A percentile compares a stretch with the other conserved stretches of the same genome.
Conservation (phyloP, 2,797 vertebrate species). For the Hoplostethus atlanticus region DNA sequence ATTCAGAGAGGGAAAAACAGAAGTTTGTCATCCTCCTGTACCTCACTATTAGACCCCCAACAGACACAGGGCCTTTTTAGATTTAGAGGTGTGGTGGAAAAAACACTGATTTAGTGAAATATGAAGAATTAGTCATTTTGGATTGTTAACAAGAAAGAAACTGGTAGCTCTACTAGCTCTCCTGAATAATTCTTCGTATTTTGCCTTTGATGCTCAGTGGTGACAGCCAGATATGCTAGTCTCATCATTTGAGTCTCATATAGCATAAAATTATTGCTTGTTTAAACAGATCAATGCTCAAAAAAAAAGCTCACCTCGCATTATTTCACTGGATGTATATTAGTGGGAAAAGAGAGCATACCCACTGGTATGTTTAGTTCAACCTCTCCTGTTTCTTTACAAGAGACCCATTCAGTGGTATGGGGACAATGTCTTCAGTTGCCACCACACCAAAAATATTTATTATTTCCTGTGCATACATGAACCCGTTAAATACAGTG, state of each 20-base stretch:
- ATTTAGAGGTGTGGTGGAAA: constrained; percentile 30
- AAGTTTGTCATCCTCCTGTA: too few species aligned
- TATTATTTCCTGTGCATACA: constrained; percentile 29
- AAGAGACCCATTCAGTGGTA: constrained; percentile 11
- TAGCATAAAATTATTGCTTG: constrained; percentile 40
- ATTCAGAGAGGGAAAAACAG: constrained; percentile 36
- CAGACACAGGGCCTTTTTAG: too few species aligned
- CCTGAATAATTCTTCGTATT: constrained; percentile 31
- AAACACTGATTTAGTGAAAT: constrained; percentile 48
- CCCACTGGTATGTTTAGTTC: constrained; percentile 4
- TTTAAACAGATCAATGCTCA: constrained; percentile 37
- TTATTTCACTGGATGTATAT: constrained; percentile 24
- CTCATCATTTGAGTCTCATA: constrained; percentile 49
- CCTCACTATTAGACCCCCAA: too few species aligned
- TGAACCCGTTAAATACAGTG: constrained; percentile 15
- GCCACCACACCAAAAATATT: constrained; percentile 16
- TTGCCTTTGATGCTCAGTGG: constrained; percentile 37
- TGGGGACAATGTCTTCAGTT: constrained; percentile 3
- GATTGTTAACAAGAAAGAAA: constrained; percentile 40
- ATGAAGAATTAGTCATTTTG: constrained; percentile 23
- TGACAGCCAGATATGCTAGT: constrained; percentile 46
- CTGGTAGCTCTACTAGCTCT: constrained; percentile 3
- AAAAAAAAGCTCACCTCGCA: constrained; percentile 39
- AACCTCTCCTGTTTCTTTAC: neutral
- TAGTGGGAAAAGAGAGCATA: constrained; percentile 23